phyloP scores from a whole-genome alignment of 2,888 invertebrate genomes.

The Hartigia nigra region DNA sequence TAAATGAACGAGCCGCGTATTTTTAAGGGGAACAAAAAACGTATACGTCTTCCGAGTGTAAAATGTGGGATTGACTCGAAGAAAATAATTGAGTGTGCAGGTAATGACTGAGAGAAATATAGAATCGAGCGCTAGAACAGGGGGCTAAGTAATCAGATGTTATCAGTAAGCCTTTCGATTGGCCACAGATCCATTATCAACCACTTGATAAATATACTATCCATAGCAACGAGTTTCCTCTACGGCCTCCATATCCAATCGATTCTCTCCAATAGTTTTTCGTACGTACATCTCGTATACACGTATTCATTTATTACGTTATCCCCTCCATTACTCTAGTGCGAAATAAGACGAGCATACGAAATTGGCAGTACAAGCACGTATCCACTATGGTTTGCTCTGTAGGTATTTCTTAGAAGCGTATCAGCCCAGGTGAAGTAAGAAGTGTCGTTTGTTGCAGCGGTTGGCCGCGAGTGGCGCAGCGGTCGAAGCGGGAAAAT shows the following conservation, averaged over 20 bases:
- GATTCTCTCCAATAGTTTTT: not conserved
- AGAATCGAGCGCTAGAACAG: conserved; percentile 19
- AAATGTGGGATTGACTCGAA: not conserved
- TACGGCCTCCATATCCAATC: not conserved
- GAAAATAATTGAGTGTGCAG: conserved; percentile 10
- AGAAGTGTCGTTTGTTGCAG: not conserved
- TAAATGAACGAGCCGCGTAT: not conserved
- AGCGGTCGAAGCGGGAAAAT: not conserved
- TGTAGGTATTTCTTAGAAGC: not conserved
- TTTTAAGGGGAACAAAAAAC: not conserved
- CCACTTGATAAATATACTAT: conserved; percentile 44
- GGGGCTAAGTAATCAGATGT: conserved; percentile 54
- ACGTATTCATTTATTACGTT: not conserved
- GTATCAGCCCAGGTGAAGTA: not conserved
- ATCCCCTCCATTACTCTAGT: not conserved
- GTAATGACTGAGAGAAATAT: conserved; percentile 20
- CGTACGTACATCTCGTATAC: not conserved
- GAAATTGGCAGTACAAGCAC: not conserved
- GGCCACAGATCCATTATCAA: conserved; percentile 51
- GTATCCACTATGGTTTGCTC: not conserved
- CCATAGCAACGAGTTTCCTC: conserved; percentile 31
- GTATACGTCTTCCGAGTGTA: not conserved
- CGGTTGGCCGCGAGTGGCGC: not conserved
- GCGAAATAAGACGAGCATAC: not conserved
- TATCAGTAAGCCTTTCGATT: conserved; percentile 48